Percentiles rank a stretch among this genome's conserved stretches.
Conservation (phyloP, 2,113 vertebrate genomes). For the Pontoporia blainvillei region DNA sequence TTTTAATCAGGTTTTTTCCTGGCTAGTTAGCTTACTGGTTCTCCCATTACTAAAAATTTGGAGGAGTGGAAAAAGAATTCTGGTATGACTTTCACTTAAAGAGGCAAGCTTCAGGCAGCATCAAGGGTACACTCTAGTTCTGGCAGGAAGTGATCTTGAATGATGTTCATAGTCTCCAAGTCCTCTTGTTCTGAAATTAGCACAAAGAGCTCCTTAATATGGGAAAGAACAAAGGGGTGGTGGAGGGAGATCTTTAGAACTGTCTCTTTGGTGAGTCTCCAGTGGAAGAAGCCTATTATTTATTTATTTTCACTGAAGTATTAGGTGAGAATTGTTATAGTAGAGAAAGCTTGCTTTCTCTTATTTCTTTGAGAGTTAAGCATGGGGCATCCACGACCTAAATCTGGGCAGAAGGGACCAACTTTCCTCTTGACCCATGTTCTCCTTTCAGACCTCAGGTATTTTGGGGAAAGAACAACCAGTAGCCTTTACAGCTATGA, state of each 20-base stretch:
- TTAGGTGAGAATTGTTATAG: not conserved
- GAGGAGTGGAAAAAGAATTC: not conserved
- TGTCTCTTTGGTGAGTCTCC: not conserved
- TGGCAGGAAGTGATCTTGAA: not conserved
- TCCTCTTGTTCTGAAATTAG: constrained; percentile 6
- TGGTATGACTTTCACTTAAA: not conserved
- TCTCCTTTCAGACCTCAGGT: not conserved
- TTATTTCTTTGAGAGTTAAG: not conserved
- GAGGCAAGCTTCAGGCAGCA: not conserved
- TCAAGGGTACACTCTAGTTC: not conserved
- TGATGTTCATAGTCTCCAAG: not conserved
- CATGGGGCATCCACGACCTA: not conserved
- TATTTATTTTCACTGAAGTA: not conserved
- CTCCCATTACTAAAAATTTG: not conserved
- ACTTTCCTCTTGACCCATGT: not conserved
- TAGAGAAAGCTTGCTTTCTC: not conserved
- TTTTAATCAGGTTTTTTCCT: not conserved
- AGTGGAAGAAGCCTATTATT: not conserved
- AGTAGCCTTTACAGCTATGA: not conserved
- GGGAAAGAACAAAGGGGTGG: not conserved
- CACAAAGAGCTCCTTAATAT: constrained; percentile 1
- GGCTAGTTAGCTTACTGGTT: not conserved
- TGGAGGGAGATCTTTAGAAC: not conserved
- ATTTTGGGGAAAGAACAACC: not conserved
- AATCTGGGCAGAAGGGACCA: not conserved